These are phyloP conservation scores for Hemiscyllium ocellatum DNA, from an alignment of 2,113 vertebrate species.

Conservation along the genomic window DNA sequence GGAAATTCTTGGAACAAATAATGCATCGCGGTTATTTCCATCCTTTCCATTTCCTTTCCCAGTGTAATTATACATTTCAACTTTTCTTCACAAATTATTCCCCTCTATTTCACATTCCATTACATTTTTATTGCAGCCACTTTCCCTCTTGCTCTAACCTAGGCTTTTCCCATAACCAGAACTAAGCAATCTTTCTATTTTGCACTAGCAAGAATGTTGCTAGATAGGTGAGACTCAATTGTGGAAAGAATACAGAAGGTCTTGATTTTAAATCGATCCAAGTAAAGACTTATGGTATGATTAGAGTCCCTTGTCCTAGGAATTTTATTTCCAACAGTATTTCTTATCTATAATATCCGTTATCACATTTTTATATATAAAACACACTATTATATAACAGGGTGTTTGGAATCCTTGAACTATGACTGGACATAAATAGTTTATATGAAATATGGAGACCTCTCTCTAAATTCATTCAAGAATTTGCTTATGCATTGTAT, in stretches of 20 bases:
- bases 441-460: neutral
- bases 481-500: neutral
- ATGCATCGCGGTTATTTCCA: neutral
- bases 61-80: neutral
- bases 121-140: neutral
- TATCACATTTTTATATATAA: neutral
- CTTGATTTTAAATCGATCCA: neutral
- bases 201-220: neutral
- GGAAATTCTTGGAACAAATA: neutral
- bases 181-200: neutral
- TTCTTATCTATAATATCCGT: neutral
- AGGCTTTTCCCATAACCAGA: neutral
- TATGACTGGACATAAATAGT: neutral
- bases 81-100: neutral
- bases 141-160: neutral
- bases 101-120: neutral
- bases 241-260: constrained; percentile 15
- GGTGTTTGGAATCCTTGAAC: neutral
- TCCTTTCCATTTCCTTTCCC: neutral
- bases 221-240: neutral
- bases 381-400: neutral
- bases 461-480: constrained; percentile 2
- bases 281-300: neutral
- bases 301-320: neutral
- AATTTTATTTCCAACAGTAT: neutral